Conservation (phyloP, 2,113 vertebrate genomes). For the Microcebus griseorufus region DNA sequence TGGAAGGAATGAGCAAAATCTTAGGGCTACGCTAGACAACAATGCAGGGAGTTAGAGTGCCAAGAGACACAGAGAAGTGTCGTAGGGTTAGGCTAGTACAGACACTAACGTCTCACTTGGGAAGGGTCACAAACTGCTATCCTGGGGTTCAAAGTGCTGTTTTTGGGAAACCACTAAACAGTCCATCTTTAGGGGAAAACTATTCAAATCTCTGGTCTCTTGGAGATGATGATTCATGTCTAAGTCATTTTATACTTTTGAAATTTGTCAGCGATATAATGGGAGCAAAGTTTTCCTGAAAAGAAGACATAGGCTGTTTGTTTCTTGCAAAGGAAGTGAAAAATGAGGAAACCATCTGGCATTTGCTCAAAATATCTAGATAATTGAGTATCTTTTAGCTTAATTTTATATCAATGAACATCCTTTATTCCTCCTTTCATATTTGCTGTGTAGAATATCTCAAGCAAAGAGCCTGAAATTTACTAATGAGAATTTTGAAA, state of each 20-base stretch:
- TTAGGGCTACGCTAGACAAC: background rate
- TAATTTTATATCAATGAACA: slow-evolving; percentile 66
- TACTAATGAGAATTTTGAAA: slow-evolving; percentile 48
- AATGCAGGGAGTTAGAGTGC: background rate
- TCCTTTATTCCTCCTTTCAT: slow-evolving; percentile 41
- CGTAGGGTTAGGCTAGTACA: background rate
- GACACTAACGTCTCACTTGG: background rate
- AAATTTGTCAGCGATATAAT: slow-evolving; percentile 69
- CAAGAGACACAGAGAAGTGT: background rate
- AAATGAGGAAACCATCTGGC: slow-evolving; percentile 74
- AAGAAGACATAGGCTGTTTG: slow-evolving; percentile 75
- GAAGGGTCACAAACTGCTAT: background rate
- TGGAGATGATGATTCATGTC: slow-evolving; percentile 66
- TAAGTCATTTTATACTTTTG: slow-evolving; percentile 73
- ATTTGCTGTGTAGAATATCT: slow-evolving; percentile 7
- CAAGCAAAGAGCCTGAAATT: slow-evolving; percentile 23
- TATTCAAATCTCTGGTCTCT: slow-evolving; percentile 51
- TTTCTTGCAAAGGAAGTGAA: slow-evolving; percentile 69
- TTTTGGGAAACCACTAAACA: slow-evolving; percentile 13
- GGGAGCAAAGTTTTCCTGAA: slow-evolving; percentile 65
- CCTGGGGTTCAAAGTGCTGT: background rate
- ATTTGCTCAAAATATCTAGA: slow-evolving; percentile 76
- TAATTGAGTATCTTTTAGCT: slow-evolving; percentile 74
- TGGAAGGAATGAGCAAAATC: background rate
- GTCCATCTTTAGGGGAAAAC: slow-evolving; percentile 27